Base-by-base conservation (phyloP, 2,797 vertebrate species). In the Knipowitschia caucasica region DNA sequence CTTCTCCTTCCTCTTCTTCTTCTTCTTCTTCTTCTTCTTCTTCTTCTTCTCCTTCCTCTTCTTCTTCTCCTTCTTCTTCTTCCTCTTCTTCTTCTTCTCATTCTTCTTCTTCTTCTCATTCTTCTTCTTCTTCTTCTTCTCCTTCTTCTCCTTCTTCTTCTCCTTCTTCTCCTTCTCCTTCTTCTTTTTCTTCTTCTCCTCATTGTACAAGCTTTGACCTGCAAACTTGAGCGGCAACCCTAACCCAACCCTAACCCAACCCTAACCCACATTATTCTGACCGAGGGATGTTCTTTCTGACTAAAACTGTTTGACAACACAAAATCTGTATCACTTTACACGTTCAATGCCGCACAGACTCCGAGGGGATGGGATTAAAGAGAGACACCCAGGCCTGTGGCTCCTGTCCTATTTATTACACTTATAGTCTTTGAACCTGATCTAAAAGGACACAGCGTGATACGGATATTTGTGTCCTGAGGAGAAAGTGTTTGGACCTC, bases 321-420 rank as follows among this genome's bases (percentile, higher is more conserved):
- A 39, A 58, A 61, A n/a, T n/a, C 52, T 59, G n/a, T 57, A 59
- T 62, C 33, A 7, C 7, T 23, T 61, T 67, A 43, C 66, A 47
- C 25, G 25, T 14, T 56, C 56, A 68, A 47, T 53, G n/a, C 17
- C 31, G 26, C 20, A 20, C 23, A 35, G n/a, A n/a, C n/a, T n/a
- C n/a, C n/a, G 64, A 62, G 47, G 23, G 26, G 56, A 52, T 35
- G 52, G 27, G 53, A 52, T 64, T 57, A 67, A 59, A 15, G 38
- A 43, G 8, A 29, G 40, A 78, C 57, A 21, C 71, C 73, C 70
- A 65, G 42, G 63, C 64, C 77, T 54, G 27, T 53, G 73, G 64
- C 64, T 15, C 8, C 23, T 26, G 25, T 6, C 40, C 53, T 38
- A 23, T 43, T 61, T 44, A 68, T 69, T 35, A 51, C 12, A n/a